These are phyloP conservation scores for Pipistrellus nathusii DNA, from an alignment of 2,797 vertebrate species.

Conservation along the genomic window DNA sequence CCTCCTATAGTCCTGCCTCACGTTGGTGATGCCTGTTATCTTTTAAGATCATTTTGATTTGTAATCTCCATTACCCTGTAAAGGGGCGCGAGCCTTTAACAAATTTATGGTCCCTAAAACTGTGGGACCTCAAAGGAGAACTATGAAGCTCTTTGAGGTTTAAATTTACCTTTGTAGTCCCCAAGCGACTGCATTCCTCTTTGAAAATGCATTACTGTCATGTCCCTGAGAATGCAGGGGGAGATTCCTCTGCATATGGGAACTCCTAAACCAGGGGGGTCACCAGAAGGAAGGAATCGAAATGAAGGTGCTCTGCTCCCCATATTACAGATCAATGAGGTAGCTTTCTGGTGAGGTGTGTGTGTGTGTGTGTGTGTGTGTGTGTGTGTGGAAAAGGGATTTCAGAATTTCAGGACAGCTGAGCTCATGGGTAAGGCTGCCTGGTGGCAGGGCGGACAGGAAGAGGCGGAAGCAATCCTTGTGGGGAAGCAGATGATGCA, in stretches of 20 bases:
- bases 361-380: conserved; percentile 22
- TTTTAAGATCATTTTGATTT: conserved; percentile 48
- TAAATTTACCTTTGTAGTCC: background rate
- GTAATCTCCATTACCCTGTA: conserved; percentile 41
- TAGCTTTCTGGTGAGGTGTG: conserved; percentile 63
- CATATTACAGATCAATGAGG: conserved; percentile 52
- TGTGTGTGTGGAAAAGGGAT: conserved; percentile 44
- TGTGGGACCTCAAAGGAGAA: conserved; percentile 6
- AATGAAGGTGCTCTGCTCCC: conserved; percentile 60
- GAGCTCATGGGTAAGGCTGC: conserved; percentile 55
- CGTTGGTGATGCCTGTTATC: conserved; percentile 5
- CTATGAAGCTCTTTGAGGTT: conserved; percentile 31
- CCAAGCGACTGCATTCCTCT: conserved; percentile 43
- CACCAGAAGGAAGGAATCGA: conserved; percentile 56
- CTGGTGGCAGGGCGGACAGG: conserved; percentile 60
- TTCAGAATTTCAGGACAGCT: conserved; percentile 23
- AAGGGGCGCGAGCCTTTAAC: conserved; percentile 60
- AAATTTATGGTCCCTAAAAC: conserved; percentile 32
- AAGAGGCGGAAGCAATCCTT: conserved; percentile 75
- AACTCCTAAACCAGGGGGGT: background rate
- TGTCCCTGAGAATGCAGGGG: background rate
- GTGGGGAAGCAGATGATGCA: conserved; percentile 63
- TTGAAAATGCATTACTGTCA: background rate
- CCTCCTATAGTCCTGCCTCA: conserved; percentile 38
- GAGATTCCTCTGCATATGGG: background rate